Evolutionary conservation across 2,797 vertebrate species (phyloP).

Genomic region (Scolopax rusticola): DNA sequence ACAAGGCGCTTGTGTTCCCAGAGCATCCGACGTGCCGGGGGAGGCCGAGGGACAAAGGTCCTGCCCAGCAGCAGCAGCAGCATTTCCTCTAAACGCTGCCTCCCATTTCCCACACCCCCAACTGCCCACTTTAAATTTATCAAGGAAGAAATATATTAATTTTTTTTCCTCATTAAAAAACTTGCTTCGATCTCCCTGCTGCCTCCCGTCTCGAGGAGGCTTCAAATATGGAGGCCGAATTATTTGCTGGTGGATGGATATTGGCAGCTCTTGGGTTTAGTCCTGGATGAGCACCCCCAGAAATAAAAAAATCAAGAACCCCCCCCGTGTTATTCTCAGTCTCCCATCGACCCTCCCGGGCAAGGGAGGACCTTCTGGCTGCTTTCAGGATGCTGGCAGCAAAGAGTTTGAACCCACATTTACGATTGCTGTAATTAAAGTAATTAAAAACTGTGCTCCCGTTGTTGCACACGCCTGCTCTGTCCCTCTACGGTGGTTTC

Average conservation of each 20-base stretch:
- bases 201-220: neutral
- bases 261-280: neutral
- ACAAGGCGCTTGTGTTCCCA: neutral
- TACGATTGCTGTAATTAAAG: neutral
- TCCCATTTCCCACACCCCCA: neutral
- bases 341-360: fast-evolving
- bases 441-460: fast-evolving
- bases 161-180: too few relatives aligned
- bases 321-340: fast-evolving
- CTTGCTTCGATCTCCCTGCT: neutral
- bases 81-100: neutral
- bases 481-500: neutral
- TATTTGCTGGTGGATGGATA: neutral
- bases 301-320: neutral
- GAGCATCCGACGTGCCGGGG: fast-evolving
- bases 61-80: neutral
- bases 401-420: neutral
- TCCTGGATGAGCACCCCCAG: neutral
- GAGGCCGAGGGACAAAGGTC: neutral
- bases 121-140: fast-evolving
- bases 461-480: neutral
- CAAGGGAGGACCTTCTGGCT: neutral
- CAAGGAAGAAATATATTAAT: neutral
- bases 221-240: neutral
- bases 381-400: fast-evolving